Evolutionary conservation across 2,113 vertebrate species (phyloP).

Genomic region (Poeciliopsis retropinna): DNA sequence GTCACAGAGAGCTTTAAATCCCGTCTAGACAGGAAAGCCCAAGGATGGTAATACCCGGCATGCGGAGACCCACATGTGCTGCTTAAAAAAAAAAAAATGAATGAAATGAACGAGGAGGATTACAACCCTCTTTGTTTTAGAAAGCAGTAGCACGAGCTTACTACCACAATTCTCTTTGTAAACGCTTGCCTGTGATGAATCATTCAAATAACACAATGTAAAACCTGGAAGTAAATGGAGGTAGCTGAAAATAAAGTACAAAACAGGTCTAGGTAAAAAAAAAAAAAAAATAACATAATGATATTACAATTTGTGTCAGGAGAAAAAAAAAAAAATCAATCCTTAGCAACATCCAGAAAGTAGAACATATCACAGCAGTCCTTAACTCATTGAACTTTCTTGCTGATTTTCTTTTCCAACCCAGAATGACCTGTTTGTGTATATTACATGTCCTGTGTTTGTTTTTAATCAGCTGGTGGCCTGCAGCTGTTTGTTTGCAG

Average conservation of each 20-base stretch:
- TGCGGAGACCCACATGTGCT: conserved; percentile 19
- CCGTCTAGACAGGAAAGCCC: conserved; percentile 62
- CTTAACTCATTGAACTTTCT: not conserved
- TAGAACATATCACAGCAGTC: not conserved
- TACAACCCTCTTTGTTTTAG: not conserved
- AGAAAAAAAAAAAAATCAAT: not conserved
- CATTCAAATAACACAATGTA: not conserved
- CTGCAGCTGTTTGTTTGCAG: not conserved
- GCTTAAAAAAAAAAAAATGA: not conserved
- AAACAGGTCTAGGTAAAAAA: not conserved
- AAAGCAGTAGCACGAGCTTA: not conserved
- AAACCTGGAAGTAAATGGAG: not conserved
- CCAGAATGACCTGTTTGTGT: not conserved
- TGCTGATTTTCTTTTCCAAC: not conserved
- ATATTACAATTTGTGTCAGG: not conserved
- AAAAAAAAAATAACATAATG: not conserved
- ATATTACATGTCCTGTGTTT: not conserved
- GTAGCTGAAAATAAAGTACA: not conserved
- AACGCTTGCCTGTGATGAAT: not conserved
- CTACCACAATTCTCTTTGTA: not conserved
- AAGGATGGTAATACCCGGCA: conserved; percentile 34
- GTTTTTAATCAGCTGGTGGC: not conserved
- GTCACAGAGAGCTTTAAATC: conserved; percentile 58
- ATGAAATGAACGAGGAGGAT: conserved; percentile 13
- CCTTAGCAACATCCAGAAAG: not conserved